Percentiles rank a stretch among this genome's conserved stretches.
Evolutionary conservation across 1,140 invertebrate genomes (phyloP).

Genomic region (Planococcus citri): DNA sequence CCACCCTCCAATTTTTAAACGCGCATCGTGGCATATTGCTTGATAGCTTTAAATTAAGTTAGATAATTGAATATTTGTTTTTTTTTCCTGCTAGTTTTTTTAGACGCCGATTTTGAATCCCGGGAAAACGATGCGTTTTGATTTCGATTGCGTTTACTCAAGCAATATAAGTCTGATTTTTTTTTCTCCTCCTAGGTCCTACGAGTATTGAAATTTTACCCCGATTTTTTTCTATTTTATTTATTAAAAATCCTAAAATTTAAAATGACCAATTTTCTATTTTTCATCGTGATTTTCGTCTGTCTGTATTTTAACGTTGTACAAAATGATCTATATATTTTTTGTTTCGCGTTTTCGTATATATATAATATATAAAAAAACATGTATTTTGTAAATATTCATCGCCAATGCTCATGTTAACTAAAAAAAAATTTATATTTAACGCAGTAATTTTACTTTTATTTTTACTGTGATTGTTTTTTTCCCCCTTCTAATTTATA

Average conservation of each 20-base stretch:
- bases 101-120: too few species aligned
- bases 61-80: background rate
- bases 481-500: too few species aligned
- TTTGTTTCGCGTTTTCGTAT: too few species aligned
- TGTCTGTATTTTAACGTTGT: background rate
- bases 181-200: background rate
- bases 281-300: background rate
- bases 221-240: too few species aligned
- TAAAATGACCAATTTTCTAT: background rate
- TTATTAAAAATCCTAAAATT: too few species aligned
- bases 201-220: background rate
- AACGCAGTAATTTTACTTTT: background rate
- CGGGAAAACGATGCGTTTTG: too few species aligned
- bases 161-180: background rate
- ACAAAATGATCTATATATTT: too few species aligned
- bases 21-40: constrained; percentile 6
- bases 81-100: background rate
- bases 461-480: background rate
- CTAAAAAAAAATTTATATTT: too few species aligned
- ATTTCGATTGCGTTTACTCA: background rate
- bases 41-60: background rate
- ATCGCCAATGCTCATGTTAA: background rate
- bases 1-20: background rate
- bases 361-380: too few species aligned
- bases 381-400: background rate